Conservation (phyloP, 2,797 vertebrate species). For the Clamator glandarius region DNA sequence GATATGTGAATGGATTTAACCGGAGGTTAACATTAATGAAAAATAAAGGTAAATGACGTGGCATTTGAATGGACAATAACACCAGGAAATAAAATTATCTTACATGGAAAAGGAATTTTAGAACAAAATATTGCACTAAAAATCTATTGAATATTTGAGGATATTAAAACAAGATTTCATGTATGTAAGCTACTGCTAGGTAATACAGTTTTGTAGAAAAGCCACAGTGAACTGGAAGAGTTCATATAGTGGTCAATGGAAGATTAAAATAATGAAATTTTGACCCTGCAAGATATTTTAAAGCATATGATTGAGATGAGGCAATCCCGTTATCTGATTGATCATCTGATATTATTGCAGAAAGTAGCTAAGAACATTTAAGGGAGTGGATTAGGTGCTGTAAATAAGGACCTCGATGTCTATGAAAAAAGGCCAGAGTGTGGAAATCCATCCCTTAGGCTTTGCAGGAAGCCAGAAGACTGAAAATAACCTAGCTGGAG, state of each 20-base stretch:
- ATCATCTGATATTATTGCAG: neutral
- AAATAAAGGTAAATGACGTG: neutral
- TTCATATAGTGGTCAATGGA: neutral
- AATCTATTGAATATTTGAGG: neutral
- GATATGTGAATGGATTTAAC: neutral
- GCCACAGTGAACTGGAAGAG: neutral
- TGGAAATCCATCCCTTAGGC: neutral
- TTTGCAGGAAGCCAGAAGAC: neutral
- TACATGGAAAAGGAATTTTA: neutral
- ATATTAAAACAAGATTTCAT: neutral
- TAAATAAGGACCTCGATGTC: neutral
- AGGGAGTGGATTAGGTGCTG: neutral
- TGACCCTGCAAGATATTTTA: neutral
- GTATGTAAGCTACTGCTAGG: neutral
- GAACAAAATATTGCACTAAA: neutral
- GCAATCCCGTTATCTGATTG: constrained; percentile 6
- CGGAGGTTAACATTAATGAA: neutral
- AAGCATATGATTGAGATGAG: neutral
- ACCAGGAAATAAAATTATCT: neutral
- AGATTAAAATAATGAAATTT: constrained; percentile 56
- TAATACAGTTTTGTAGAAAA: constrained; percentile 7
- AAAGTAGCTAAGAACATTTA: neutral
- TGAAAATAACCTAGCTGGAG: neutral
- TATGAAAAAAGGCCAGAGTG: neutral
- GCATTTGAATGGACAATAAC: neutral